A percentile compares a stretch with the other conserved stretches of the same genome.
These are phyloP conservation scores for Elanus axillaris DNA, from an alignment of 2,113 vertebrate genomes.

Conservation along the genomic window DNA sequence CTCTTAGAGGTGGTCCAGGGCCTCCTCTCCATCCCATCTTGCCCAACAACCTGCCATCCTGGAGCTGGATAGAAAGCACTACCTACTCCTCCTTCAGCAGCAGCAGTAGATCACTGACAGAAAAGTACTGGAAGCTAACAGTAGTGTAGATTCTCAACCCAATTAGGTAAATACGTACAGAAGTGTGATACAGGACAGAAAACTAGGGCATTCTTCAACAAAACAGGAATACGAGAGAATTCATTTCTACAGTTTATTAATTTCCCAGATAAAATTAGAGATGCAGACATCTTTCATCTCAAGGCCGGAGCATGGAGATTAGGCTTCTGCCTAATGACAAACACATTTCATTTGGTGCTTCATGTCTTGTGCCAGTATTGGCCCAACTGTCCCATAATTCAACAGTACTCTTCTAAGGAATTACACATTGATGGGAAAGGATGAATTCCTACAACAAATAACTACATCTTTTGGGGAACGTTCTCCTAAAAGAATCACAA, in stretches of 20 bases:
- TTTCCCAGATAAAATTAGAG: constrained; percentile 9
- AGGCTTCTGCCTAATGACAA: background rate
- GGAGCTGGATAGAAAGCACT: background rate
- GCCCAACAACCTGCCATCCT: background rate
- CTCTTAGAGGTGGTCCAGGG: background rate
- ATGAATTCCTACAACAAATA: background rate
- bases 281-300: background rate
- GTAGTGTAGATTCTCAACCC: background rate
- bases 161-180: background rate
- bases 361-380: background rate
- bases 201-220: background rate
- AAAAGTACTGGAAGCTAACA: background rate
- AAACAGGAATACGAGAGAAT: background rate
- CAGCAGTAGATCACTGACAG: background rate
- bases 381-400: background rate
- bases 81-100: background rate
- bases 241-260: background rate
- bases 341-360: background rate
- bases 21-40: background rate
- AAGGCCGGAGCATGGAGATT: background rate
- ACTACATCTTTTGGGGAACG: background rate
- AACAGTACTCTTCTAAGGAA: background rate
- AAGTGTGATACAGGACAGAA: background rate
- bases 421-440: background rate
- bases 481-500: background rate